Conservation (phyloP, 2,888 invertebrate species). For the Chironomus tentans region DNA sequence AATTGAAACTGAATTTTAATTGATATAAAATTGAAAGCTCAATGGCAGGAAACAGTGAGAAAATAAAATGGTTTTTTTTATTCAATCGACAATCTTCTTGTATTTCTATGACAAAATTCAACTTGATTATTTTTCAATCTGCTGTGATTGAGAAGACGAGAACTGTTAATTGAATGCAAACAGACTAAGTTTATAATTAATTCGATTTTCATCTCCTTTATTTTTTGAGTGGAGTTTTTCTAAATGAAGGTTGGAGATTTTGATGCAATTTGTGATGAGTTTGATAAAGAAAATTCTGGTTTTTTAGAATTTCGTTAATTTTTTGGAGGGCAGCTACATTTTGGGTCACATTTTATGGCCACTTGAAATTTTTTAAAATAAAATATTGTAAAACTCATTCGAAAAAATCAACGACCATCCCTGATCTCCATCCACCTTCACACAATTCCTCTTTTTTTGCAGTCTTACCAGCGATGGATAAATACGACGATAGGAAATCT, state of each 20-base stretch:
- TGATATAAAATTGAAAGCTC: not conserved
- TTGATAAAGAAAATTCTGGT: no score
- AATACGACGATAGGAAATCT: not conserved
- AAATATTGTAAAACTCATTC: no score
- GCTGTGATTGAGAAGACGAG: not conserved
- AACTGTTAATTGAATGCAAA: constrained; percentile 12
- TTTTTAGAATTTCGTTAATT: no score
- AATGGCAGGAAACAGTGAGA: not conserved
- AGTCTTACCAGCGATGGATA: no score
- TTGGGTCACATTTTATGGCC: no score
- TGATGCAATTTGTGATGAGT: no score
- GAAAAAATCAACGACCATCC: no score
- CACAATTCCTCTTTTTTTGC: no score
- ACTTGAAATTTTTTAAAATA: no score
- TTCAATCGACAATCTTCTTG: not conserved
- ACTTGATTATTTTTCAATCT: not conserved
- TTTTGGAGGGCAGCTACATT: no score
- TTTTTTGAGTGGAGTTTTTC: not conserved
- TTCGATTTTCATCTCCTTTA: constrained; percentile 1
- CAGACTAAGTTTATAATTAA: constrained; percentile 12
- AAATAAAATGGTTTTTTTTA: not conserved
- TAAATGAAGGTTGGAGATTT: not conserved
- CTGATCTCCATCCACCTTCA: no score
- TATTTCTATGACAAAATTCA: not conserved
- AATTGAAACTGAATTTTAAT: not conserved